phyloP scores from a whole-genome alignment of 1,140 invertebrate genomes.

The Neodiprion pinetum region DNA sequence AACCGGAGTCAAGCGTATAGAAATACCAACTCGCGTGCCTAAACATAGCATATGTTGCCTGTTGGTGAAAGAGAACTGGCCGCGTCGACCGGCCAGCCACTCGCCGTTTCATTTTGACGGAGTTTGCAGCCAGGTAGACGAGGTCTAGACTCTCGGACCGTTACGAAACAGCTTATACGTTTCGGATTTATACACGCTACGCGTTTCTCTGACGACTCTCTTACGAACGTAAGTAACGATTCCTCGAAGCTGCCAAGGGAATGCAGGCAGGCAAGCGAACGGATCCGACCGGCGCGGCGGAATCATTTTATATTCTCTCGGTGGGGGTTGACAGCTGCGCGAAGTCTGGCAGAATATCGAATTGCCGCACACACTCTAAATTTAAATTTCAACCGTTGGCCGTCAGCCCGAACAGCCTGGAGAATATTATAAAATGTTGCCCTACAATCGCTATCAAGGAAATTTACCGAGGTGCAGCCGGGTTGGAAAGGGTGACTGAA shows the following conservation, averaged over 20 bases:
- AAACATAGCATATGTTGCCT: too few species aligned
- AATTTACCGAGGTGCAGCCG: too few species aligned
- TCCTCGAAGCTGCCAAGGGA: neutral
- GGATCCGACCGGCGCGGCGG: neutral
- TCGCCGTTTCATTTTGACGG: neutral
- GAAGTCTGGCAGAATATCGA: constrained; percentile 1
- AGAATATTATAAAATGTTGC: neutral
- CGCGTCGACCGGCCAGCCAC: too few species aligned
- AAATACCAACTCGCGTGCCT: too few species aligned
- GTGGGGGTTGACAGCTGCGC: neutral
- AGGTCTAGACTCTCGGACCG: neutral
- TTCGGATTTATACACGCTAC: neutral
- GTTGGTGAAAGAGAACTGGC: too few species aligned
- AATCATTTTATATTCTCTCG: neutral
- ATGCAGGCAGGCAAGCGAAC: neutral
- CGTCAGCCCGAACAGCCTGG: neutral
- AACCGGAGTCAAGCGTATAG: too few species aligned
- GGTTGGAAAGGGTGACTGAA: too few species aligned
- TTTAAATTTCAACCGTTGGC: neutral
- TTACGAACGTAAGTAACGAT: neutral
- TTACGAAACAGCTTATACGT: neutral
- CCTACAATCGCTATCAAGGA: too few species aligned
- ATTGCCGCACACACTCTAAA: neutral
- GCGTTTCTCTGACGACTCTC: neutral
- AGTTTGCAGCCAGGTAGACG: neutral